Conservation (phyloP, 2,797 vertebrate species). For the Tadarida brasiliensis region DNA sequence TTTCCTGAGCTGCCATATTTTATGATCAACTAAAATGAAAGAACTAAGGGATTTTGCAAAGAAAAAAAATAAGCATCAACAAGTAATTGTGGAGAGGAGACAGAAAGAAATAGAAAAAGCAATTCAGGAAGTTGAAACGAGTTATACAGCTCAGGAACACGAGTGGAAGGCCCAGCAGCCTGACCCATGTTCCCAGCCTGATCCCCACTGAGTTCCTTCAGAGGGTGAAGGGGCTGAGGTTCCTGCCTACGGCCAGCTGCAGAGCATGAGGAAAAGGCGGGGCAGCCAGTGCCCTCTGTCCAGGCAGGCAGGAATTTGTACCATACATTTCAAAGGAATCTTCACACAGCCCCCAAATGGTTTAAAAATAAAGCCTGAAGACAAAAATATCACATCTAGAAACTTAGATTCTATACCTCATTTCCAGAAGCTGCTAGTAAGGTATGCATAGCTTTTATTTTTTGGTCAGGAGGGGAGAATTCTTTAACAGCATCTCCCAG, state of each 20-base stretch:
- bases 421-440: neutral
- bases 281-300: accelerated
- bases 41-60: neutral
- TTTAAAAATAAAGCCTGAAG: neutral
- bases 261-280: accelerated
- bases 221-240: accelerated
- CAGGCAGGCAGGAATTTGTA: neutral
- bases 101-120: neutral
- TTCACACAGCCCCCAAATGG: neutral
- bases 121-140: neutral
- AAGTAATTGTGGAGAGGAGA: neutral
- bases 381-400: neutral
- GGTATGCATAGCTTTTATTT: neutral
- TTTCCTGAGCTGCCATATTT: neutral
- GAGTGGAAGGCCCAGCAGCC: no score
- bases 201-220: accelerated
- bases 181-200: accelerated
- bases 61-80: neutral
- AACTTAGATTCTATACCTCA: neutral
- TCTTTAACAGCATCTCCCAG: neutral
- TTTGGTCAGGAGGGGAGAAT: neutral
- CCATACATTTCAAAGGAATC: neutral
- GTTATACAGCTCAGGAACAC: accelerated
- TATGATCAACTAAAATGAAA: neutral
- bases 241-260: accelerated